Evolutionary conservation across 2,797 vertebrate species (phyloP).

Genomic region (Cottoperca gobio): DNA sequence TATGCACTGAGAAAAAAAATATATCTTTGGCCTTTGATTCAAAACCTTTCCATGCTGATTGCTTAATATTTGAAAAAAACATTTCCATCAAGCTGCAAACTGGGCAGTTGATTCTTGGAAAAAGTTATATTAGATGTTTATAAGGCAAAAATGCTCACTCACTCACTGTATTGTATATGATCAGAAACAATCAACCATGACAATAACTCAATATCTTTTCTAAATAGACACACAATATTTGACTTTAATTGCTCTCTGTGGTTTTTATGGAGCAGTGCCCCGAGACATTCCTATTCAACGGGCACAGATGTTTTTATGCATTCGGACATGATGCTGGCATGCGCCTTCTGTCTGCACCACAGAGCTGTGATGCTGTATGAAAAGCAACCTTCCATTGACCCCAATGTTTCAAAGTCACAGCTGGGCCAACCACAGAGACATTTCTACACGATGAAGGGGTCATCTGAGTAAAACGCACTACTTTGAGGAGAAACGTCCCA

Average conservation of each 20-base stretch:
- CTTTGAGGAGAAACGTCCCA: neutral
- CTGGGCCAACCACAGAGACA: neutral
- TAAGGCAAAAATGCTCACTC: neutral
- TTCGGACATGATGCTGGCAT: constrained; percentile 14
- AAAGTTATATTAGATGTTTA: no score
- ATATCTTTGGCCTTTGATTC: constrained; percentile 19
- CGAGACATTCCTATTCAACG: neutral
- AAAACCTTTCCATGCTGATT: neutral
- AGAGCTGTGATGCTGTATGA: neutral
- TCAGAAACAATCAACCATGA: neutral
- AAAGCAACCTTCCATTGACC: constrained; percentile 1
- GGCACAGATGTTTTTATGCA: constrained; percentile 23
- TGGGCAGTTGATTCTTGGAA: neutral
- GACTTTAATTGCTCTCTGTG: neutral
- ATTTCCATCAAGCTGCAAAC: neutral
- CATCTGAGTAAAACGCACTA: neutral
- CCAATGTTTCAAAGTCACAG: constrained; percentile 4
- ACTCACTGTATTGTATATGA: neutral
- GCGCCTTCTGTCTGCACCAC: constrained; percentile 8
- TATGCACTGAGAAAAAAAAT: neutral
- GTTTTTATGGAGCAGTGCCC: neutral
- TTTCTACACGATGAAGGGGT: neutral
- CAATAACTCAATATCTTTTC: neutral
- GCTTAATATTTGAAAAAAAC: neutral
- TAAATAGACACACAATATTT: neutral